phyloP scores from a whole-genome alignment of 2,113 vertebrate species.

The Ascaphus truei region DNA sequence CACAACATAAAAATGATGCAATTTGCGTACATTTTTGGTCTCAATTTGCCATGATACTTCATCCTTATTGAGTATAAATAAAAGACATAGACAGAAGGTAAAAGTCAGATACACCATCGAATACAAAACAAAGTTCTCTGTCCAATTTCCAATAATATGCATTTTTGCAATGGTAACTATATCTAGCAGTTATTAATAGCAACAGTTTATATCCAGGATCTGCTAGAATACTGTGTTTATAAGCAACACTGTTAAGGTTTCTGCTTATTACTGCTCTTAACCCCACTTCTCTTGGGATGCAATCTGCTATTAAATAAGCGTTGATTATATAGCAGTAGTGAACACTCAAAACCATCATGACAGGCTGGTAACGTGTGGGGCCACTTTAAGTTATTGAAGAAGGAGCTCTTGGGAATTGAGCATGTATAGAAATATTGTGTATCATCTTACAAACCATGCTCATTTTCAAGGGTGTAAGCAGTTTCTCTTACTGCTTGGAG shows the following conservation, averaged over 20 bases:
- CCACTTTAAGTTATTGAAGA: constrained; percentile 5
- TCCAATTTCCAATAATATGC: too few species aligned
- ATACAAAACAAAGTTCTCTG: too few species aligned
- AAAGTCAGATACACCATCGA: too few species aligned
- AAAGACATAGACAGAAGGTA: too few species aligned
- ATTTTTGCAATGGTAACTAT: too few species aligned
- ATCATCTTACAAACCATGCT: constrained; percentile 23
- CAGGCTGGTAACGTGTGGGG: constrained; percentile 6
- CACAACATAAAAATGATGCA: too few species aligned
- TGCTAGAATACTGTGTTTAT: background rate
- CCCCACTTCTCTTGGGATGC: background rate
- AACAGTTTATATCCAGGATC: background rate
- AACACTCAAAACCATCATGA: background rate
- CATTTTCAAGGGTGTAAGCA: constrained; percentile 27
- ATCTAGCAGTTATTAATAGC: background rate
- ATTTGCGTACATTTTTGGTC: too few species aligned
- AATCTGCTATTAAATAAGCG: background rate
- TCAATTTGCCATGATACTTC: too few species aligned
- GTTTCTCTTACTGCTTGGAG: constrained; percentile 25
- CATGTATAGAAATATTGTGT: constrained; percentile 19
- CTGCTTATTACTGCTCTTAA: background rate
- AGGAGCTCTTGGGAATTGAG: constrained; percentile 12
- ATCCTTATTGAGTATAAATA: too few species aligned
- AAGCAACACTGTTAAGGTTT: background rate
- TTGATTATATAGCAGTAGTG: background rate